A percentile compares a stretch with the other conserved stretches of the same genome.
These are phyloP conservation scores for Parapsyche elsis DNA, from an alignment of 1,140 invertebrate species.

Conservation along the genomic window DNA sequence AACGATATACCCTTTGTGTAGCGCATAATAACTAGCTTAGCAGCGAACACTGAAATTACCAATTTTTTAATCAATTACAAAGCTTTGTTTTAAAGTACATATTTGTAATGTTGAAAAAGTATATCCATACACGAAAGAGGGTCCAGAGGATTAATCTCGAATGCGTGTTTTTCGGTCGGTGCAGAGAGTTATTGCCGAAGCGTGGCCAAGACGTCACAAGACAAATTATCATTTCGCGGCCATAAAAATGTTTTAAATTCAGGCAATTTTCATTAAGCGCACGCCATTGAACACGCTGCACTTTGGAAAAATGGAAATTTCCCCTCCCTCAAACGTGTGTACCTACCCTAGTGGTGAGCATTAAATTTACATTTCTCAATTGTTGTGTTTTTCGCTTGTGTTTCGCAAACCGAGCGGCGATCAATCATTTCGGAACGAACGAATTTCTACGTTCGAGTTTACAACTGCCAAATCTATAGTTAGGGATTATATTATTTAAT, in stretches of 20 bases:
- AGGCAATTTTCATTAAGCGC: conserved; percentile 53
- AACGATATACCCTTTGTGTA: not conserved
- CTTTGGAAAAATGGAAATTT: not conserved
- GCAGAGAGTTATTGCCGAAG: conserved; percentile 35
- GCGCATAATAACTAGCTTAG: not conserved
- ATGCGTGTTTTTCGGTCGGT: not conserved
- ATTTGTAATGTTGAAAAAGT: too few species aligned
- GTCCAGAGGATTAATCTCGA: not conserved
- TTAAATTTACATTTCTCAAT: conserved; percentile 34
- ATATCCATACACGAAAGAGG: not conserved
- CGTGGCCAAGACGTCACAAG: conserved; percentile 48
- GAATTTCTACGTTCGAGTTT: too few species aligned
- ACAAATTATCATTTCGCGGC: conserved; percentile 52
- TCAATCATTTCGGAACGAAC: conserved; percentile 9
- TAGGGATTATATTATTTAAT: too few species aligned
- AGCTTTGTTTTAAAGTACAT: too few species aligned
- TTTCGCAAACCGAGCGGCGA: not conserved
- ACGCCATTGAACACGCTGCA: conserved; percentile 48
- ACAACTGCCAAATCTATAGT: too few species aligned
- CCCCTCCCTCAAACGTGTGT: not conserved
- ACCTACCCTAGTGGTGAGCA: not conserved
- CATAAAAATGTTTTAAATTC: conserved; percentile 53
- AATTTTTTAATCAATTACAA: not conserved
- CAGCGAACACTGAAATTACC: not conserved
- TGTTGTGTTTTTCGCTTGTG: not conserved